These are phyloP conservation scores for Hylaeus volcanicus DNA, from an alignment of 1,140 invertebrate species.

Conservation along the genomic window DNA sequence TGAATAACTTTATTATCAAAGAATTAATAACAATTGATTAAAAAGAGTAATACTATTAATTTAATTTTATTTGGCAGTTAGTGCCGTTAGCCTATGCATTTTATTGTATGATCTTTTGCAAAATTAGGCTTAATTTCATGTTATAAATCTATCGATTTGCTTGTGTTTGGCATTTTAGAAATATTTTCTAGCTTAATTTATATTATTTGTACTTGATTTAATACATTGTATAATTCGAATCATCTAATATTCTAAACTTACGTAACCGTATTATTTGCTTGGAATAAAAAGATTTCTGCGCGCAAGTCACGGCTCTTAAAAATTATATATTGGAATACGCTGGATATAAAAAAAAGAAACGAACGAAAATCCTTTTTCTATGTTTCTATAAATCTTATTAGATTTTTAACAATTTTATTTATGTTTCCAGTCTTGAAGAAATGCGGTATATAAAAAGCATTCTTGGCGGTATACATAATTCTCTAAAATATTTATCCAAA, in stretches of 20 bases:
- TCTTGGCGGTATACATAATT: constrained; percentile 31
- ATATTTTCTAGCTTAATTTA: constrained; percentile 54
- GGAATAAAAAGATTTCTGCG: constrained; percentile 61
- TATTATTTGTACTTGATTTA: constrained; percentile 71
- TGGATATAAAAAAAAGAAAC: constrained; percentile 48
- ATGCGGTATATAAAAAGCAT: constrained; percentile 58
- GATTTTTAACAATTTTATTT: constrained; percentile 46
- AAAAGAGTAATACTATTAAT: constrained; percentile 52
- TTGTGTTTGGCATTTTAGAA: constrained; percentile 49
- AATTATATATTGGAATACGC: constrained; percentile 59
- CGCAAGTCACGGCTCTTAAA: constrained; percentile 48
- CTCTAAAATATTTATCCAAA: constrained; percentile 58
- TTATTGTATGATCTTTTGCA: constrained; percentile 38
- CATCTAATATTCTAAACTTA: constrained; percentile 47
- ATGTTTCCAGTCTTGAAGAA: constrained; percentile 55
- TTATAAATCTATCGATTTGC: constrained; percentile 45
- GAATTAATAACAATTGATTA: constrained; percentile 52
- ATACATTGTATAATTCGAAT: constrained; percentile 50
- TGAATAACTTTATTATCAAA: constrained; percentile 70
- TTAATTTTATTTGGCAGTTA: constrained; percentile 44
- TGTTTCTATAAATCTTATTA: constrained; percentile 18
- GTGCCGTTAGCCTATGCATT: constrained; percentile 29
- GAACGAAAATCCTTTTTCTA: constrained; percentile 27
- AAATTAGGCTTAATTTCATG: constrained; percentile 38
- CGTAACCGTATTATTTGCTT: constrained; percentile 36